These are phyloP conservation scores for Drosophila saltans DNA, from an alignment of 1,140 invertebrate species.

Conservation along the genomic window DNA sequence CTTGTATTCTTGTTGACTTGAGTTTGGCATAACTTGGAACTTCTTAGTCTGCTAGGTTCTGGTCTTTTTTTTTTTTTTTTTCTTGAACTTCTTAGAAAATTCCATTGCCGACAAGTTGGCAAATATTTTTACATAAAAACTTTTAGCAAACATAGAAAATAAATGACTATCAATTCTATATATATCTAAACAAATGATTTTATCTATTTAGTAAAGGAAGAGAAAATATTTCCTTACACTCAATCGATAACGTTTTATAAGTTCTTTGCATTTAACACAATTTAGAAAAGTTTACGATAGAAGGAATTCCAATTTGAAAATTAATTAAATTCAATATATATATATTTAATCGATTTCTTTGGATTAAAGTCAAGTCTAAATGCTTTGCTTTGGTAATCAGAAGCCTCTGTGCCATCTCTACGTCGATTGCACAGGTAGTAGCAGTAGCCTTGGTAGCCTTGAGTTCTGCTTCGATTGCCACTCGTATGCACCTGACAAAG, in stretches of 20 bases:
- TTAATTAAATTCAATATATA: background rate
- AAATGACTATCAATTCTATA: slow-evolving; percentile 29
- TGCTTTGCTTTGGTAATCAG: background rate
- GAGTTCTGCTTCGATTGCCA: slow-evolving; percentile 19
- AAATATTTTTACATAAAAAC: slow-evolving; percentile 50
- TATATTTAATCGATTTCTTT: background rate
- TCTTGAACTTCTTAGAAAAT: slow-evolving; percentile 28
- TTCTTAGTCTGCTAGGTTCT: background rate
- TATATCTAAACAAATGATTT: slow-evolving; percentile 10
- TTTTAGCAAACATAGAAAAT: slow-evolving; percentile 21
- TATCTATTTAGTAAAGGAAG: slow-evolving; percentile 20
- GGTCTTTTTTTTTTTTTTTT: background rate
- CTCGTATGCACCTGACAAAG: slow-evolving; percentile 17
- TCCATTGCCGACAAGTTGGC: slow-evolving; percentile 53
- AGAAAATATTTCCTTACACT: background rate
- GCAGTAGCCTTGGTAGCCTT: slow-evolving; percentile 3
- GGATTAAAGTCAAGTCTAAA: background rate
- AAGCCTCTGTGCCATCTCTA: background rate
- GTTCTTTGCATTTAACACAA: background rate
- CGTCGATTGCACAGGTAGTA: slow-evolving; percentile 1
- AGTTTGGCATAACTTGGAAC: slow-evolving; percentile 58
- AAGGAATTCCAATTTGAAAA: background rate
- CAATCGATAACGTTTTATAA: slow-evolving; percentile 1
- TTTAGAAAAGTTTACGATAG: background rate
- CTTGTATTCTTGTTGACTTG: slow-evolving; percentile 38